These are phyloP conservation scores for Oreochromis mossambicus DNA, from an alignment of 2,797 vertebrate genomes.

Conservation along the genomic window DNA sequence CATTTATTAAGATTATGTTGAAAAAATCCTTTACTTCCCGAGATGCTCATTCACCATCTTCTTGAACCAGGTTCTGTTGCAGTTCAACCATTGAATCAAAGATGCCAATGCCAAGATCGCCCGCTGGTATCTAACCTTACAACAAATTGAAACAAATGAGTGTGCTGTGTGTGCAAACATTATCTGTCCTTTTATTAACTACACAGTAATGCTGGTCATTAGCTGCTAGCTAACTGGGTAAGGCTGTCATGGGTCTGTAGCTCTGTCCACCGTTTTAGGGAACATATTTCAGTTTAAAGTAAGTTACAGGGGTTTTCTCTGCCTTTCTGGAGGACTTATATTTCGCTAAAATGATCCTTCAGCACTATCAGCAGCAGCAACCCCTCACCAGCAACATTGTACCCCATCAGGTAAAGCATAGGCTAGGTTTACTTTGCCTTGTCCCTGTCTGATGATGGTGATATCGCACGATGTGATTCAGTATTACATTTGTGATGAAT, in stretches of 20 bases:
- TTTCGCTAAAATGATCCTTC: background rate
- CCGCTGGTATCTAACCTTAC: no score
- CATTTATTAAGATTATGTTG: no score
- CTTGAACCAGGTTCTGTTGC: no score
- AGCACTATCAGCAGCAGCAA: background rate
- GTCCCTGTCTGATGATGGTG: accelerated
- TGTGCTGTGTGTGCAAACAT: accelerated
- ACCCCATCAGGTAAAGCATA: background rate
- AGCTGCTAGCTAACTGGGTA: no score
- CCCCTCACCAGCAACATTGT: background rate
- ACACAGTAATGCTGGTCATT: no score
- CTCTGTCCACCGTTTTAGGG: accelerated
- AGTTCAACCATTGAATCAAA: no score
- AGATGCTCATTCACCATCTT: no score
- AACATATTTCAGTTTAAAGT: background rate
- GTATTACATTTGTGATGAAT: background rate
- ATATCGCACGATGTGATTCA: background rate
- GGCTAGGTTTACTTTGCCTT: accelerated
- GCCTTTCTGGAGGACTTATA: background rate
- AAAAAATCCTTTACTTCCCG: no score
- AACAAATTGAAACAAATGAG: no score
- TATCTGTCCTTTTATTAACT: no score
- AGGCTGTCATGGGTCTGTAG: no score
- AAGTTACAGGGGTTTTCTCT: background rate
- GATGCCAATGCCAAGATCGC: no score